Evolutionary conservation across 1,140 invertebrate species (phyloP), one percentile per base, ranked within the genome.

Genomic region (Rhyacophila brunnea): DNA sequence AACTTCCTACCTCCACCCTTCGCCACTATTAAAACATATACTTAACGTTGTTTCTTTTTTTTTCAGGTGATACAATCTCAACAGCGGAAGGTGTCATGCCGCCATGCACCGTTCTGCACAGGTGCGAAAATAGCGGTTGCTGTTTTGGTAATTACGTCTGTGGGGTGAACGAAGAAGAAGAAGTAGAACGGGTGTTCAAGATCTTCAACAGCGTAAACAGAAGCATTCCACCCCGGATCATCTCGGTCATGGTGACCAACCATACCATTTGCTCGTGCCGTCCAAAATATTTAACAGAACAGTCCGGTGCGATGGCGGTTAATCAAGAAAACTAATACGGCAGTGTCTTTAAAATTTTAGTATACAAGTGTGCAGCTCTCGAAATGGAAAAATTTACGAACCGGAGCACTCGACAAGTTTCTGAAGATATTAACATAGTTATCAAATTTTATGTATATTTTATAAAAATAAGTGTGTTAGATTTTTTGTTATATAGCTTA

Each of bases 251-350:
- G 11, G 28, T 32, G 6, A 20, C 15, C 11, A 57, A 57, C 32
- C 54, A 57, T 44, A 57, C 54, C 6, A 11, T n/a, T 5, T 57
- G 54, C 34, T 2, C 3, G 3, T 57, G 54, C 54, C n/a, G n/a
- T n/a, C n/a, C n/a, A n/a, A n/a, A n/a, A n/a, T n/a, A n/a, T n/a
- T n/a, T n/a, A n/a, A n/a, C n/a, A n/a, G n/a, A n/a, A n/a, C n/a
- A n/a, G n/a, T n/a, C n/a, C n/a, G n/a, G n/a, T n/a, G n/a, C n/a
- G n/a, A n/a, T n/a, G n/a, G n/a, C n/a, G n/a, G n/a, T n/a, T n/a
- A n/a, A n/a, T n/a, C n/a, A n/a, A n/a, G n/a, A n/a, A n/a, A n/a
- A n/a, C n/a, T n/a, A n/a, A n/a, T n/a, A n/a, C n/a, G n/a, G n/a
- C n/a, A n/a, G n/a, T n/a, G n/a, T n/a, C n/a, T n/a, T n/a, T n/a